Base-by-base conservation (phyloP, 2,797 vertebrate species). In the Chelon auratus region DNA sequence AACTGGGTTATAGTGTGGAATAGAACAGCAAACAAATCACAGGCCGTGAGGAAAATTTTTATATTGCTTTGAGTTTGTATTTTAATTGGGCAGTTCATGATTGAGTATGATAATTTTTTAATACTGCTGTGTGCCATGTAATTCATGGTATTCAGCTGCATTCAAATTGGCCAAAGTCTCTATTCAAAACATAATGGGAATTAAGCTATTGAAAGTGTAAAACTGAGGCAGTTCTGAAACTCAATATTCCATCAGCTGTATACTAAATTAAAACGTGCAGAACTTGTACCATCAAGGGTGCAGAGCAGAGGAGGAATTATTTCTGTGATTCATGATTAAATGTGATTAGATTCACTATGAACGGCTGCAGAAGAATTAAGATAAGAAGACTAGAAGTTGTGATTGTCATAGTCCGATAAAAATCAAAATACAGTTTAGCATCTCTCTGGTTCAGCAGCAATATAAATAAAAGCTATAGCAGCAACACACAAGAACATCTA, bases 111-210 rank as follows among this genome's bases (percentile, higher is more conserved):
- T 80, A 20, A 65, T 67, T 5, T 59, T 74, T 69, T 61, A 75
- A 80, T 33, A n/a, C 59, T 55, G 62, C 56, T 88, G 39, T 86
- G 48, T 26, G 54, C 73, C 43, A 30, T 82, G 75, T 73, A 89
- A 87, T 55, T 91, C 77, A 45, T 85, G 77, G 57, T 89, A 93
- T 72, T 77, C 63, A 36, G 79, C 72, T 59, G 74, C 15, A 18
- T 72, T 51, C 26, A 10, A 59, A 37, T 37, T 39, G 14, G 43
- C 53, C 50, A 51, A 18, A 62, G 39, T 13, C 24, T 63, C 67
- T 39, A 60, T 65, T 82, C 77, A 72, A 40, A 66, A 74, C 7
- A 55, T 68, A 30, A 85, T 71, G 59, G 63, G 69, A 24, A 72
- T 70, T 24, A 62, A 24, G 57, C 65, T 59, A 68, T 67, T 75